Evolutionary conservation across 1,140 invertebrate species (phyloP), one percentile per base, ranked within the genome.

Genomic region (Nasonia giraulti): DNA sequence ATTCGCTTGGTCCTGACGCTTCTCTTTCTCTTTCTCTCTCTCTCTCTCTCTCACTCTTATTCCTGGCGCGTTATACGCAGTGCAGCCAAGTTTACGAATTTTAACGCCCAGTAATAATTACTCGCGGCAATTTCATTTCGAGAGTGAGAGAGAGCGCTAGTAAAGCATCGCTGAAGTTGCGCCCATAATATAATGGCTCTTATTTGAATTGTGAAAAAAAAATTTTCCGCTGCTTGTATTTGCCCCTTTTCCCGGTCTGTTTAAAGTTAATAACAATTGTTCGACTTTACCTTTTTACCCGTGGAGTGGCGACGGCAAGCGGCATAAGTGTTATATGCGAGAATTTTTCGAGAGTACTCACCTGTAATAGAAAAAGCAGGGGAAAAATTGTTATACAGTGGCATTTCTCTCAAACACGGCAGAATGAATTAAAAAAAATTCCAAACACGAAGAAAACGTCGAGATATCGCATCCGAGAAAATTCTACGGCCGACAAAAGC

Each of bases 1-100:
- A 85, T 83, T 85, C 84, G 68, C 47, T 31, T 44, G 71, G 76
- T 23, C 40, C 50, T 74, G 75, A n/a, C 82, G 55, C 84, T 87
- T 86, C 40, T 44, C 40, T 44, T 0, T 44, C 40, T 44, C 40
- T 85, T 8, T 44, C 40, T 40, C 40, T 40, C 7, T 40, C 40
- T 40, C 40, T 40, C 40, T 40, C 7, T 40, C 40, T 27, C 23
- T 27, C 23, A 27, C 23, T 0, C 23, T 27, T 27, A 37, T 81
- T 85, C 76, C 79, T 44, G 14, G 37, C 83, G 37, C 83, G 78
- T 87, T 44, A 17, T 17, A 55, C 77, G 69, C 55, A 66, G 82
- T 78, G 23, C 23, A 78, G 44, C 20, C 55, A 47, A 82, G 69
- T 82, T 82, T 74, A 75, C 33, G 71, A 82, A 74, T 82, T 82